Evolutionary conservation across 1,140 invertebrate genomes (phyloP), one percentile per base, ranked within the genome.

Genomic region (Scaptomyza montana): DNA sequence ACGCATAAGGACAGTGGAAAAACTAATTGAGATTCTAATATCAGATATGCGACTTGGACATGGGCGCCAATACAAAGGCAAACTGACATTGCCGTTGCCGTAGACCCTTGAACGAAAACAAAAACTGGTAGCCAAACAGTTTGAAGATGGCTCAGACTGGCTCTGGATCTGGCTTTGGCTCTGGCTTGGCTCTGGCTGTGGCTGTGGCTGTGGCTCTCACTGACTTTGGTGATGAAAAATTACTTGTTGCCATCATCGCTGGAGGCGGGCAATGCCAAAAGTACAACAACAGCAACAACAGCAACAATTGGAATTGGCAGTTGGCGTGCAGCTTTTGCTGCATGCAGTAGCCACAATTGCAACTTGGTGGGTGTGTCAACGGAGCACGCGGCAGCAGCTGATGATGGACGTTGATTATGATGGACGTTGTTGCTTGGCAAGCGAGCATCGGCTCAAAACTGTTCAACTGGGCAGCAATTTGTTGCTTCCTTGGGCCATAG

Each of bases 401-500:
- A 89, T 89, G 84, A 87, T 87, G 84, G 79, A 87, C 84, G 84
- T 87, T 87, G 84, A 87, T 87, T 87, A 87, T 87, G 84, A 89
- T 89, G 84, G 84, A 89, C 84, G 79, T 89, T 77, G 68, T 62
- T 65, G 68, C 65, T 64, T 64, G 81, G 67, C 80, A 33, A 65
- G 70, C 46, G 56, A 45, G 45, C 60, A 61, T 57, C 71, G 43
- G 70, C 21, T 56, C 53, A 56, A 28, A 30, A 56, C 60, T 60
- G 66, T 60, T 59, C 67, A 70, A 62, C 76, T 9, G 73, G 49
- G 69, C 80, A 73, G 64, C 64, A 77, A 80, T 77, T 78, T 78
- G 57, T 57, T 75, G 60, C 47, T 56, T 63, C 13, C 61, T 36
- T 66, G 71, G 55, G 61, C 36, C 59, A 75, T 55, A 79, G 82